Base-by-base conservation (phyloP, 2,797 vertebrate genomes). In the Sebastes minor region DNA sequence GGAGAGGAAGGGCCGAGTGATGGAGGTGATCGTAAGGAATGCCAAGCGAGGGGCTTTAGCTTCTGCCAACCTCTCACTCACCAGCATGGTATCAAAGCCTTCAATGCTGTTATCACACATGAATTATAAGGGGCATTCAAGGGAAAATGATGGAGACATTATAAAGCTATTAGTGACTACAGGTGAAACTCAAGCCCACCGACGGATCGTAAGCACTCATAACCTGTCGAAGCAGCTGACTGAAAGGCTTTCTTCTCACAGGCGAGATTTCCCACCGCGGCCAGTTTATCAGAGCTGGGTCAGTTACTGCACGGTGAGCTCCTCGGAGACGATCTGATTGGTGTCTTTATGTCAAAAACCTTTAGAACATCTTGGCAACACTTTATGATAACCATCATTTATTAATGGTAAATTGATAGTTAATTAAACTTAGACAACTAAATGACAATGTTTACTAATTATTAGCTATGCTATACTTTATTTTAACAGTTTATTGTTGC, bases 21-120 rank as follows among this genome's bases (percentile, higher is more conserved):
- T 77, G 72, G 85, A 78, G 69, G 71, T 27, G 76, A 86, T 52
- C 67, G 83, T 49, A 55, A 90, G 78, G 82, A 93, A 88, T 89
- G 78, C 77, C 63, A 84, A 87, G 78, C 67, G 28, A 72, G 56
- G 11, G 66, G 53, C 53, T 80, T 83, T 76, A 81, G 64, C 79
- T 80, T 92, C 81, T 52, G 49, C 69, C 85, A 73, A 74, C 69
- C 61, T 79, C 76, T 78, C 71, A n/a, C 71, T 72, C 59, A 42
- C 55, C 49, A 66, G 35, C 70, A 5, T 71, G 5, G 23, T 66
- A 71, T 85, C 71, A 81, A 81, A 73, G 81, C 56, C 62, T 71
- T 60, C 14, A 25, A 10, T n/a, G 60, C 46, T 6, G 56, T 76
- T 67, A 82, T 71, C 66, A 35, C 33, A n/a, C 66, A n/a, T 74